These are phyloP conservation scores for Brienomyrus longianalis DNA, from an alignment of 2,113 vertebrate genomes.

Conservation along the genomic window DNA sequence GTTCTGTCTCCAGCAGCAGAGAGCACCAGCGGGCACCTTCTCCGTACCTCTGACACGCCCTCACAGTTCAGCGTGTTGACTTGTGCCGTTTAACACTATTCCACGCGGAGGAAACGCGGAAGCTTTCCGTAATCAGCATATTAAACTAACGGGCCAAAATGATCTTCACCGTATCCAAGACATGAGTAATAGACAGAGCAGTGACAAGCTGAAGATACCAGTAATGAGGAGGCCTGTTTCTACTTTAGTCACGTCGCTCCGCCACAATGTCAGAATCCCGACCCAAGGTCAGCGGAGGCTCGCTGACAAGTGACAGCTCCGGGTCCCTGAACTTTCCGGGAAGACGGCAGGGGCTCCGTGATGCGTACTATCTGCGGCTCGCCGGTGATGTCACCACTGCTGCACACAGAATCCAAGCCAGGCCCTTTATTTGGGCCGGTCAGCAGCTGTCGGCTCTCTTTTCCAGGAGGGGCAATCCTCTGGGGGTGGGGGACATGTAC, in stretches of 20 bases:
- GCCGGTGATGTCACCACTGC: neutral
- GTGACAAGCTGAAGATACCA: neutral
- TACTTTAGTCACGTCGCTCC: neutral
- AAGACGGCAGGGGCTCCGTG: neutral
- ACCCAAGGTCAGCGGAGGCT: conserved; percentile 4
- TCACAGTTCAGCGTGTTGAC: neutral
- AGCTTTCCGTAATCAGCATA: neutral
- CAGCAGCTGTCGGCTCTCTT: neutral
- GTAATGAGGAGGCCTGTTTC: neutral
- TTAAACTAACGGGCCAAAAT: neutral
- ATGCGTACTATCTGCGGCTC: neutral
- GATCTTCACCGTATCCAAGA: neutral
- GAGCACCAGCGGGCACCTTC: neutral
- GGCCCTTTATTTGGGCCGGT: conserved; percentile 5
- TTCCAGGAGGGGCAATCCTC: neutral
- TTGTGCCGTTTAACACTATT: neutral
- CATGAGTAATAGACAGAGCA: neutral
- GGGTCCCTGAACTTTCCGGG: neutral
- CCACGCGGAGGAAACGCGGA: neutral
- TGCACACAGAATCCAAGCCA: conserved; percentile 8
- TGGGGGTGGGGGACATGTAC: neutral
- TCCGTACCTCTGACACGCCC: neutral
- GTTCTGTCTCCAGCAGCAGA: neutral
- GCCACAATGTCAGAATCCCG: neutral
- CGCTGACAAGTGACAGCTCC: neutral